Base-by-base conservation (phyloP, 2,888 invertebrate species). In the Machimus atricapillus region DNA sequence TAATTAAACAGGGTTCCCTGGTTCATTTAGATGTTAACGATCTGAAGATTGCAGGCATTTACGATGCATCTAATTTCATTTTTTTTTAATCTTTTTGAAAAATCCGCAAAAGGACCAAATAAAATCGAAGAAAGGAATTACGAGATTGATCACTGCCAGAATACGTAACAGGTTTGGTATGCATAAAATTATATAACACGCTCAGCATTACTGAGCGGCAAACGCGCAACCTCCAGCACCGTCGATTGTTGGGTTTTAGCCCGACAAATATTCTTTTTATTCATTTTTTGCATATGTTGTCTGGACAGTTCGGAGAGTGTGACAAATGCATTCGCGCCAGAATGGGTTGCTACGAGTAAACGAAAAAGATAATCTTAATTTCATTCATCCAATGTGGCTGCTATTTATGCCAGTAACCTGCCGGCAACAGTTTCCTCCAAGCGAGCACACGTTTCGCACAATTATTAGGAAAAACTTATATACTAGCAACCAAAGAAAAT, bases 111-210 rank as follows among this genome's bases (percentile, higher is more conserved):
- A 31, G 81, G 16, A 56, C 31, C 34, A 52, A 56, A 27, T 23
- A 81, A 81, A 56, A 79, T 12, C 23, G 27, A 31, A 19, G 43
- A 56, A 81, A 81, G 43, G 58, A 81, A 56, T 31, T 56, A 19
- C 27, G 34, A 81, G 81, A 81, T 81, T 81, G 58, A 81, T 81
- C 81, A 56, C 81, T 56, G 43, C 56, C 52, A 81, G 81, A 56
- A 81, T 31, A 81, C 81, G 81, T 56, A 81, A 81, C 31, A 56
- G 81, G 56, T 81, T 56, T 81, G 58, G 81, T 56, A 81, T 81
- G 81, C 56, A 81, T 81, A 81, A 56, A 58, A 81, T 81, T 81
- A 81, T 81, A 81, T 58, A 81, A 81, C 81, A 56, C 81, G 56
- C 27, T 43, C 58, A 52, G 56, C 56, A 81, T 19, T 56, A 34